Conservation (phyloP, 2,113 vertebrate species). For the Ceuthmochares aereus region DNA sequence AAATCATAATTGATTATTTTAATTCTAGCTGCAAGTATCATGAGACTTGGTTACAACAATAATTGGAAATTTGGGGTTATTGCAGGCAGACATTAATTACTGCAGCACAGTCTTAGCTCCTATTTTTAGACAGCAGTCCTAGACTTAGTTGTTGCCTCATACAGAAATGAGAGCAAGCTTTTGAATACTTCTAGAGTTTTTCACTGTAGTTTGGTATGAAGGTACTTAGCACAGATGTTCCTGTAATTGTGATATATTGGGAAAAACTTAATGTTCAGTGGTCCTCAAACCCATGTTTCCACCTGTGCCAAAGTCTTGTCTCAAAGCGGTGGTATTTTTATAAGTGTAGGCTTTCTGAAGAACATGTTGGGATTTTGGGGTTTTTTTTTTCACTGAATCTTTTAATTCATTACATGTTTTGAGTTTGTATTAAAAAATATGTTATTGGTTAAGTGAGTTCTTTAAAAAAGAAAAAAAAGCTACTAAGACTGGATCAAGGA, state of each 20-base stretch:
- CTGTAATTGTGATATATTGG: neutral
- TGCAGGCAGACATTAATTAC: neutral
- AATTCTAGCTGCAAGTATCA: neutral
- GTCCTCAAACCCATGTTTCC: neutral
- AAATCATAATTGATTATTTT: neutral
- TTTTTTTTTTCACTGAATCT: neutral
- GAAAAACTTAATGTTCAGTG: neutral
- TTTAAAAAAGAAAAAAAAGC: neutral
- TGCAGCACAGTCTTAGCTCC: neutral
- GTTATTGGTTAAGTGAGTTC: neutral
- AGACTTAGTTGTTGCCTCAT: neutral
- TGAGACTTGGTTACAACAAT: neutral
- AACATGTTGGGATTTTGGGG: neutral
- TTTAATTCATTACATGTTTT: neutral
- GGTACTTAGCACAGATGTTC: neutral
- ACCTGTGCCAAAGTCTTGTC: neutral
- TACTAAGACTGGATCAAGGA: neutral
- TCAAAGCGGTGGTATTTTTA: neutral
- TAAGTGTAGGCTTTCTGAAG: neutral
- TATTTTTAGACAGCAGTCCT: neutral
- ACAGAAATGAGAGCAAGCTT: neutral
- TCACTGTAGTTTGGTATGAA: neutral
- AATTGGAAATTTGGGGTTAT: neutral
- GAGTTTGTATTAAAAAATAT: neutral
- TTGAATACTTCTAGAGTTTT: neutral